Conservation (phyloP, 2,797 vertebrate species). For the Urocyon cinereoargenteus region DNA sequence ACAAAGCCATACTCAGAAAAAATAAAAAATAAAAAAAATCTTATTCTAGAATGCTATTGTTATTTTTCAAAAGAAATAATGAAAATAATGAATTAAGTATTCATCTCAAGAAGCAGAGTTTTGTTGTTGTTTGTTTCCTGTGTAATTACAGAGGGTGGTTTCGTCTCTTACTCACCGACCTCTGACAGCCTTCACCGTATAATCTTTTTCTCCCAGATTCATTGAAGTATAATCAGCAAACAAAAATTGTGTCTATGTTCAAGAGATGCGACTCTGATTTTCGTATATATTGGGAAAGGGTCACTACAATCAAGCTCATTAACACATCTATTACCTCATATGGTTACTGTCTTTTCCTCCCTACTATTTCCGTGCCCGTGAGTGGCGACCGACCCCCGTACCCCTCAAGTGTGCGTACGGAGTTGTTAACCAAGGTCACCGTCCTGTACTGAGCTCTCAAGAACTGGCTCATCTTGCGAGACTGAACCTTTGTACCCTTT, state of each 20-base stretch:
- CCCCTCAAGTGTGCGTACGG: background rate
- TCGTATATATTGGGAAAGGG: background rate
- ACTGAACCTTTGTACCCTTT: background rate
- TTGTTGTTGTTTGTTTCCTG: background rate
- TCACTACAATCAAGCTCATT: background rate
- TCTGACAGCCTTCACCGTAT: background rate
- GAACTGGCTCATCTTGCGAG: background rate
- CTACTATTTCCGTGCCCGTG: background rate
- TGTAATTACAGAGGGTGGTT: background rate
- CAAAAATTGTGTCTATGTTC: background rate
- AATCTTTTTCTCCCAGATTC: background rate
- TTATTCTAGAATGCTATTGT: conserved; percentile 6
- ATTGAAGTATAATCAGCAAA: background rate
- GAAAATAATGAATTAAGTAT: conserved; percentile 56
- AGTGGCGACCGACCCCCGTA: no score
- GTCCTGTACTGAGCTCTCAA: background rate
- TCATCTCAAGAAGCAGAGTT: conserved; percentile 49
- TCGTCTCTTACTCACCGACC: background rate
- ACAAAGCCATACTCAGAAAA: conserved; percentile 30
- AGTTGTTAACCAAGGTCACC: background rate
- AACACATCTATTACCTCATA: background rate
- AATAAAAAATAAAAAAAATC: conserved; percentile 13
- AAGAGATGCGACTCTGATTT: background rate
- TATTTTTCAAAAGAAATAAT: conserved; percentile 59
- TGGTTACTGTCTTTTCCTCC: background rate